A percentile compares a stretch with the other conserved stretches of the same genome.
These are phyloP conservation scores for Hemicentrotus pulcherrimus DNA, from an alignment of 35 echinoderm and acorn worm species.

Conservation along the genomic window DNA sequence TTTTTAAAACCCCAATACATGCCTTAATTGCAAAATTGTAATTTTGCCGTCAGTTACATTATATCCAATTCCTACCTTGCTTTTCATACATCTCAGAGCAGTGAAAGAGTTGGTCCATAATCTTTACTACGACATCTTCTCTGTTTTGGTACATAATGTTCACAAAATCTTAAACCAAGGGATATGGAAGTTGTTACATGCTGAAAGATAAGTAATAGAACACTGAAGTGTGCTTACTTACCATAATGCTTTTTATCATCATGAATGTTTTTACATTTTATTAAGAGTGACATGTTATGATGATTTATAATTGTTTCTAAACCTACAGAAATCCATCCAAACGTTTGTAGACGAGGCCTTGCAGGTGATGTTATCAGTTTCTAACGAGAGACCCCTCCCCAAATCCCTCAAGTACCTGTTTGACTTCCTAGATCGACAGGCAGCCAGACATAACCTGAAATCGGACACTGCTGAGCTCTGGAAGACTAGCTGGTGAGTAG, in stretches of 20 bases:
- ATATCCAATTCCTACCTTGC: no score
- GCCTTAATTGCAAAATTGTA: no score
- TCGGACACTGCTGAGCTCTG: conserved; percentile 68
- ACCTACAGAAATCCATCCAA: conserved; percentile 64
- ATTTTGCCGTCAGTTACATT: no score
- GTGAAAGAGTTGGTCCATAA: no score
- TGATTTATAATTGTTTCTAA: not conserved
- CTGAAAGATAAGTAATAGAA: no score
- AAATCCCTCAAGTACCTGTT: conserved; percentile 79
- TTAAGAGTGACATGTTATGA: not conserved
- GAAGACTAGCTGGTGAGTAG: conserved; percentile 84
- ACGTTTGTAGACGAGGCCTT: conserved; percentile 71
- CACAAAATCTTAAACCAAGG: no score
- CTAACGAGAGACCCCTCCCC: conserved; percentile 50
- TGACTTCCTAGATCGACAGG: conserved; percentile 89
- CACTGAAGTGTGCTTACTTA: no score
- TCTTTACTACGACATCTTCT: no score
- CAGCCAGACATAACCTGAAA: conserved; percentile 57
- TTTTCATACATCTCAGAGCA: no score
- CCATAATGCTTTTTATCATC: not conserved
- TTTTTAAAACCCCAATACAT: no score
- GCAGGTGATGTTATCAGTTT: conserved; percentile 63
- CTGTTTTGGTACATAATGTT: no score
- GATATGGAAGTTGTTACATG: no score
- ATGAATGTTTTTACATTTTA: not conserved